phyloP scores from a whole-genome alignment of 2,888 invertebrate species.

The Germaria angustata region DNA sequence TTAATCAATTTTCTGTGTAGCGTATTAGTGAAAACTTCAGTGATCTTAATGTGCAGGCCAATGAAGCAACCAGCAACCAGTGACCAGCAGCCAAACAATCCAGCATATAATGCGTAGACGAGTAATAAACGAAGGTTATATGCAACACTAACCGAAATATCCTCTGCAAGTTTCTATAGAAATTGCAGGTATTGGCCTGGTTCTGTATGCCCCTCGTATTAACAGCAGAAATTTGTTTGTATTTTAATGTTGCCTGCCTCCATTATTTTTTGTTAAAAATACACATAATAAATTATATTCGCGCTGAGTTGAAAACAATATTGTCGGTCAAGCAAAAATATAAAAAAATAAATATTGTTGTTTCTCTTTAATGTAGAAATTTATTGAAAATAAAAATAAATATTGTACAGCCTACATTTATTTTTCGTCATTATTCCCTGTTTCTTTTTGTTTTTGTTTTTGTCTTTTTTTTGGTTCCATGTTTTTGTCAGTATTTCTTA shows the following conservation, averaged over 20 bases:
- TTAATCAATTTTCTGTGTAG: conserved; percentile 65
- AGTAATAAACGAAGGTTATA: conserved; percentile 9
- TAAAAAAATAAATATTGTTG: conserved; percentile 18
- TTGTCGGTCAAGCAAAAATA: conserved; percentile 68
- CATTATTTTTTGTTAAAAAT: conserved; percentile 65
- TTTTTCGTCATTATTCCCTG: not conserved
- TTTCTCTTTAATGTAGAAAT: not conserved
- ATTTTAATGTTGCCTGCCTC: conserved; percentile 39
- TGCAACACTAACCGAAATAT: not conserved
- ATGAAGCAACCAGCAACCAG: conserved; percentile 21
- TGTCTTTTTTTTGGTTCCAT: no score
- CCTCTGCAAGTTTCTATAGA: not conserved
- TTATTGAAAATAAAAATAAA: conserved; percentile 15
- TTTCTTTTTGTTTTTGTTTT: no score
- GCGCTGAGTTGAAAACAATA: conserved; percentile 76
- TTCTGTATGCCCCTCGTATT: not conserved
- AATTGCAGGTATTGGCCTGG: not conserved
- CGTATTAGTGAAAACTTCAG: conserved; percentile 60
- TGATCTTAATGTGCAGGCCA: conserved; percentile 48
- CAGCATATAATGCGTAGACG: not conserved
- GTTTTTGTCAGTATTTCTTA: conserved; percentile 30
- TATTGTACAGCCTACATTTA: conserved; percentile 54
- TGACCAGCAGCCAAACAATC: not conserved
- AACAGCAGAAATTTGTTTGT: conserved; percentile 45
- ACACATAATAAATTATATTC: conserved; percentile 78